Base-by-base conservation (phyloP, 35 echinoderm and acorn worm genomes). In the Ophiothrix spiculata region DNA sequence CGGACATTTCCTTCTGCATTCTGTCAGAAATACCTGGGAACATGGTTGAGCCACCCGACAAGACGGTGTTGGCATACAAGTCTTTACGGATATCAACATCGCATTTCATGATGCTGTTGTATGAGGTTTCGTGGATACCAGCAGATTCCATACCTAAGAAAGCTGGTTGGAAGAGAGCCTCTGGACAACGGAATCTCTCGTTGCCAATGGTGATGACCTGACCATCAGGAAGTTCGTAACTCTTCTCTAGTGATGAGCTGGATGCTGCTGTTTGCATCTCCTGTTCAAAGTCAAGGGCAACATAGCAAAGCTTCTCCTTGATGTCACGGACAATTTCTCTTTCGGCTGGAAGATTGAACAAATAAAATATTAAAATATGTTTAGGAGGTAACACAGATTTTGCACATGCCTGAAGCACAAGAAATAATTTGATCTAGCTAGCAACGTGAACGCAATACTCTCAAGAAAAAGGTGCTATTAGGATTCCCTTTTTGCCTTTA, bases 81-180 rank as follows among this genome's bases (percentile, higher is more conserved):
- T 86, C 83, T 40, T 78, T 86, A 77, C 90, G 64, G 31, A 91
- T 91, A 31, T 91, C 89, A 36, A 91, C 73, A 42, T 91, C 89
- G 39, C 89, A 91, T 54, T 86, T 91, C 88, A 90, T 90, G n/a
- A 90, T 90, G 29, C 81, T 85, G 75, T 90, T 85, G 73, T 91
- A 91, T 4, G 82, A 81, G 31, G 82, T 91, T 35, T 91, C 90
- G 84, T 91, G 90, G 40, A 91, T 87, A 40, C 90, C 90, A 15
- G 76, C 77, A 19, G 60, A n/a, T 75, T 91, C 90, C 84, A 79
- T 91, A 56, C 90, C 90, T 12, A 86, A 12, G 39, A 91, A 77
- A 36, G 83, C 60, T 42, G 90, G 90, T 75, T 87, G 84, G 84
- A 86, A 91, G 36, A 86, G 84, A 14, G 84, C 83, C 39, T 91